Base-by-base conservation (phyloP, 2,797 vertebrate species). In the Hozukius guyotensis region DNA sequence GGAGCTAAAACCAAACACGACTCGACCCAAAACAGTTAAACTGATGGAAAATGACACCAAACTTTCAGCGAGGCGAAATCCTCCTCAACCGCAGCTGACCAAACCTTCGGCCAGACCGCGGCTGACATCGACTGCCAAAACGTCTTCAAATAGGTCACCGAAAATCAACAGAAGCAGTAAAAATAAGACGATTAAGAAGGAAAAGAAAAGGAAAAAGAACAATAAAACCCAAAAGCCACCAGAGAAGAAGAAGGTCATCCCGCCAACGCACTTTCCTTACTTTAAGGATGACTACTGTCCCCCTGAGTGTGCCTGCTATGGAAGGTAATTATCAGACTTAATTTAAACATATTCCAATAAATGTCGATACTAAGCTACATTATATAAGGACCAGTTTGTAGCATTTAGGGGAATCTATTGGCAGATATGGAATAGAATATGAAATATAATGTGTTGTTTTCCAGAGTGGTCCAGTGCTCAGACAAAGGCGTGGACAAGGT, bases 401-500 rank as follows among this genome's bases (percentile, higher is more conserved):
- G 42, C 49, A 52, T 52, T 52, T 52, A 4, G 18, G 14, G 49
- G 20, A 20, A 46, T 46, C 42, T 18, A 8, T 46, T 46, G 49
- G 20, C 8, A 10, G 49, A 52, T 18, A 52, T 46, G 6, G 42
- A 46, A 46, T 46, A 46, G 8, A 18, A 46, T 18, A 46, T 46
- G 16, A 46, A 46, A 18, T 46, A 46, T 18, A 55, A 18, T 90
- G 29, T 81, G 0, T 76, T 88, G 25, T 81, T 75, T 94, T 94
- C 27, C 87, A 94, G 94, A 91, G 85, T 94, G 77, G 88, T 96
- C 80, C 95, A 94, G 70, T 96, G 96, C 77, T 97, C 93, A 20
- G 93, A 95, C 62, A 96, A 96, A 95, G 82, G 75, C 0, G 57
- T 95, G n/a, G 86, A 91, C 4, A 94, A 81, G 75, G 57, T 94